Base-by-base conservation (phyloP, 2,888 invertebrate genomes). In the Nasonia oneida region DNA sequence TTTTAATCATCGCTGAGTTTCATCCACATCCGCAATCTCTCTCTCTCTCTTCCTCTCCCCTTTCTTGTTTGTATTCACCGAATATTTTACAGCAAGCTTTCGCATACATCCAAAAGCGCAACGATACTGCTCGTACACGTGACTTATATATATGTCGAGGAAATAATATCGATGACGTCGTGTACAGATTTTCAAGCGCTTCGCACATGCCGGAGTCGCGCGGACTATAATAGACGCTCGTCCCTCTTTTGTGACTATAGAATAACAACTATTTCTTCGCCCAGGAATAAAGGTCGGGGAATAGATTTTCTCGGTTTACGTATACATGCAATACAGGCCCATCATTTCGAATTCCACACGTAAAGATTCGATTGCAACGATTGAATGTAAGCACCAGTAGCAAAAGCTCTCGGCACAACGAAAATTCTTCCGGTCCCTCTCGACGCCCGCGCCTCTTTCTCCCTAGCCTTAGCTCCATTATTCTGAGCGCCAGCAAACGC, bases 141-240 rank as follows among this genome's bases (percentile, higher is more conserved):
- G 61, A 23, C n/a, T 23, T 29, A 29, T 29, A 29, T 29, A 12
- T 61, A n/a, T 57, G 61, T 29, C 5, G 29, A 67, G n/a, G n/a
- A 77, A 84, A 84, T 84, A 81, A 76, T 81, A 81, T 81, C 76
- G 76, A 80, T 76, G 57, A 76, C 5, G 3, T 4, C 75, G 76
- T 81, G 80, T 76, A 23, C 5, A 29, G 80, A 81, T 84, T 84
- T 76, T 37, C n/a, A 81, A 84, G n/a, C 29, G 33, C 64, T 33
- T 29, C 18, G 4, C 23, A 70, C 10, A 29, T 29, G 29, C 29
- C 29, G 29, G 1, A 29, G 29, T 29, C 29, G 29, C 29, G 29
- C 29, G 29, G 29, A 71, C n/a, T 23, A 47, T 47, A 6, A 50
- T 47, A 47, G 23, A 47, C 47, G 78, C 67, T 78, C 23, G 61